These are phyloP conservation scores for Psophia crepitans DNA, from an alignment of 2,113 vertebrate species.

Conservation along the genomic window DNA sequence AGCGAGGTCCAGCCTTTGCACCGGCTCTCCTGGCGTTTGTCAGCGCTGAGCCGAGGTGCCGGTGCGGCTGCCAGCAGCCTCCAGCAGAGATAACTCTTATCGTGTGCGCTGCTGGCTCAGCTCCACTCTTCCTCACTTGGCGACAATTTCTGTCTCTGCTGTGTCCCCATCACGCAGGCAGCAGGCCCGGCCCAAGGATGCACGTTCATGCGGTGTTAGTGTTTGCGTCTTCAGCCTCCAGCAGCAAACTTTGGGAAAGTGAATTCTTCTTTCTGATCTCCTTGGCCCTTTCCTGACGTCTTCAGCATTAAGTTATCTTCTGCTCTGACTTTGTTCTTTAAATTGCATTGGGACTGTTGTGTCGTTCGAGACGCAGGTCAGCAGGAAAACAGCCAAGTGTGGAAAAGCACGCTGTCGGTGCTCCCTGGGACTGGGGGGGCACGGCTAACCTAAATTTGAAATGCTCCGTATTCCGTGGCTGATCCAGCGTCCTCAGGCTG, in stretches of 20 bases:
- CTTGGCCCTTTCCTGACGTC: not conserved
- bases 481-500: not conserved
- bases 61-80: accelerated
- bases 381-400: not conserved
- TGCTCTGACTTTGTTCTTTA: not conserved
- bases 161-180: accelerated
- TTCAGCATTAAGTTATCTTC: not conserved
- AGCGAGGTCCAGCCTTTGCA: accelerated
- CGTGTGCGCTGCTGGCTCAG: not conserved
- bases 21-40: accelerated
- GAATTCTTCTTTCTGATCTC: not conserved
- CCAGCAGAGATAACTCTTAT: not conserved
- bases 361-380: accelerated
- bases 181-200: accelerated
- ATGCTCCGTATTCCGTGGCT: accelerated
- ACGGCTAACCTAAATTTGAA: not conserved
- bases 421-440: not conserved
- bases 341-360: not conserved
- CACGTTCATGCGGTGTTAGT: accelerated
- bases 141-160: not conserved
- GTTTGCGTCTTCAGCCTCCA: accelerated
- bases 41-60: not conserved
- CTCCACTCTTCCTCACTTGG: not conserved
- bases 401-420: accelerated
- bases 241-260: not conserved